phyloP scores from a whole-genome alignment of 2,888 invertebrate genomes.

The Coremacera marginata region DNA sequence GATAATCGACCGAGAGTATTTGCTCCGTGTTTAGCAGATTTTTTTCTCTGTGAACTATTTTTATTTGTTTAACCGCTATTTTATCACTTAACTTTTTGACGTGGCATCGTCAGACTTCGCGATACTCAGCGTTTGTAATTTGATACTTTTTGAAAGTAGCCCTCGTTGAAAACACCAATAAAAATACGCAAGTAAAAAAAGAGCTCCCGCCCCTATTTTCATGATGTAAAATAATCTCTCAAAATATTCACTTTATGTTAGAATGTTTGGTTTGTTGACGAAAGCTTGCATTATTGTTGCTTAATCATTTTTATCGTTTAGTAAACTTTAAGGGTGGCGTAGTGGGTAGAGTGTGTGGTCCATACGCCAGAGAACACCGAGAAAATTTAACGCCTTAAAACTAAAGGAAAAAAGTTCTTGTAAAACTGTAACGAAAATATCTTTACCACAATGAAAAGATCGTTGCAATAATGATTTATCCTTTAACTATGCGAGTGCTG shows the following conservation, averaged over 20 bases:
- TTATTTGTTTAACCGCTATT: background rate
- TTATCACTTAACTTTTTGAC: background rate
- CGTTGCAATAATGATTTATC: too few species aligned
- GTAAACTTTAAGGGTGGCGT: background rate
- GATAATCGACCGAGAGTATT: background rate
- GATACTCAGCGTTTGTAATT: conserved; percentile 1
- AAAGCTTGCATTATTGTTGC: background rate
- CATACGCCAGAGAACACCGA: too few species aligned
- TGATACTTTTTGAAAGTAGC: background rate
- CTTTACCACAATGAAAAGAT: too few species aligned
- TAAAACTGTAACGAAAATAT: too few species aligned
- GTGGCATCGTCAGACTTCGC: background rate
- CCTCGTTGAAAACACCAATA: background rate
- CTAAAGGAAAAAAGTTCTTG: too few species aligned
- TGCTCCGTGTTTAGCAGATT: too few species aligned
- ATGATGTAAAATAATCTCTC: background rate
- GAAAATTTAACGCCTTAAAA: too few species aligned
- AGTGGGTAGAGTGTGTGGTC: background rate
- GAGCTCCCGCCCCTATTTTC: background rate
- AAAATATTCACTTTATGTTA: too few species aligned
- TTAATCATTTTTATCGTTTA: background rate
- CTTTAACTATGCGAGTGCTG: too few species aligned
- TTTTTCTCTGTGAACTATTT: background rate
- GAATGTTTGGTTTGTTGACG: background rate
- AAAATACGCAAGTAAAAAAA: background rate